These are phyloP conservation scores for Orchesellides sinensis DNA, from an alignment of 2,888 invertebrate genomes.

Conservation along the genomic window DNA sequence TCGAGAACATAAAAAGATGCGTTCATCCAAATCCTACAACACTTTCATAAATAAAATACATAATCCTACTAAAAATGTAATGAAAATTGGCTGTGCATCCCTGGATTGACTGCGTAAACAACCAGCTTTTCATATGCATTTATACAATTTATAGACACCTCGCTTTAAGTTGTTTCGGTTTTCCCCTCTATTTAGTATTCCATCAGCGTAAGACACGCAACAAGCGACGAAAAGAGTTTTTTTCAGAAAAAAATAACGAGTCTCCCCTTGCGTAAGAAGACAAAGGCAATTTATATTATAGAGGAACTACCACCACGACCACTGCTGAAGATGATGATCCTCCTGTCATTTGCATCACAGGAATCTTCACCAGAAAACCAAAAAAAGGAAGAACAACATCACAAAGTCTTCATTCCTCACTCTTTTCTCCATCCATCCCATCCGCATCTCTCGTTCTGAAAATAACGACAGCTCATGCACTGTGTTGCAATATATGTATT, in stretches of 20 bases:
- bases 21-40: no score
- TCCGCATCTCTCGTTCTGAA: background rate
- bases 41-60: background rate
- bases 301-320: slow-evolving; percentile 3
- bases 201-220: slow-evolving; percentile 46
- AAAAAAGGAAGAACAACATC: slow-evolving; percentile 14
- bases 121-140: slow-evolving; percentile 22
- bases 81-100: background rate
- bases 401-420: slow-evolving; percentile 30
- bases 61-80: slow-evolving; percentile 7
- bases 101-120: slow-evolving; percentile 10
- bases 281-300: background rate
- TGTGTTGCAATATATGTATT: no score
- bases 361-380: slow-evolving; percentile 26
- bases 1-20: slow-evolving; percentile 19
- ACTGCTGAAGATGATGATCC: slow-evolving; percentile 17
- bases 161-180: background rate
- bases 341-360: slow-evolving; percentile 37
- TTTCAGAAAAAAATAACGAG: background rate
- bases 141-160: slow-evolving; percentile 24
- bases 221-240: slow-evolving; percentile 51
- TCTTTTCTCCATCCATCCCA: slow-evolving; percentile 13
- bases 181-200: slow-evolving; percentile 51
- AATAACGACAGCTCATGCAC: no score
- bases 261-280: background rate